phyloP scores from a whole-genome alignment of 2,888 invertebrate species.

The Drosophila paramelanica region DNA sequence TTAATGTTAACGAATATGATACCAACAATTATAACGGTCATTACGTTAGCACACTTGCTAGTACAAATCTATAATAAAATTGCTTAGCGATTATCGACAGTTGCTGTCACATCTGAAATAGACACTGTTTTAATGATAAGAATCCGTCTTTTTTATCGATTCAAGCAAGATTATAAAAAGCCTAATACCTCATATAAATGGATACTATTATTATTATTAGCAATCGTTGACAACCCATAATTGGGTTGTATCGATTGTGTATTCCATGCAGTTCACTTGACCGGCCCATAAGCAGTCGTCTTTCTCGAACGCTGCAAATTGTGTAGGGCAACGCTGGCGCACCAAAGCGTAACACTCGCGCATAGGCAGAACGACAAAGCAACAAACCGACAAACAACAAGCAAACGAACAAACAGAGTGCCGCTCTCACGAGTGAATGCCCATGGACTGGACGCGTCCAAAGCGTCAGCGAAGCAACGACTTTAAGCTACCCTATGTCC shows the following conservation, averaged over 20 bases:
- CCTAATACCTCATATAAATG: not conserved
- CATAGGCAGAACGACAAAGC: conserved; percentile 19
- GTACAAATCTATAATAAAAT: no score
- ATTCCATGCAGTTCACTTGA: conserved; percentile 1
- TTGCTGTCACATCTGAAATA: no score
- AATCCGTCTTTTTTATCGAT: no score
- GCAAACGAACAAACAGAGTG: conserved; percentile 27
- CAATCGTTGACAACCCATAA: not conserved
- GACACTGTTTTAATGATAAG: no score
- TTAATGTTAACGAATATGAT: no score
- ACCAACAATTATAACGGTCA: no score
- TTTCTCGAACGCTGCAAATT: conserved; percentile 12
- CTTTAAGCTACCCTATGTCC: conserved; percentile 12
- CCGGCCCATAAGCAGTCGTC: conserved; percentile 6
- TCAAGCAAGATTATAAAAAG: not conserved
- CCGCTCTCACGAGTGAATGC: conserved; percentile 45
- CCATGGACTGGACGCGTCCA: conserved; percentile 20
- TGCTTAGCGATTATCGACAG: no score
- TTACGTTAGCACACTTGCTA: no score
- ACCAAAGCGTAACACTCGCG: conserved; percentile 58
- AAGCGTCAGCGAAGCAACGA: conserved; percentile 3
- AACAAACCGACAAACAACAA: conserved; percentile 19
- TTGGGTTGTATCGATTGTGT: conserved; percentile 1
- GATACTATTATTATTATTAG: not conserved
- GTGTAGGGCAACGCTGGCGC: conserved; percentile 40